Evolutionary conservation across 2,888 invertebrate genomes (phyloP).

Genomic region (Cephus nigrinus): DNA sequence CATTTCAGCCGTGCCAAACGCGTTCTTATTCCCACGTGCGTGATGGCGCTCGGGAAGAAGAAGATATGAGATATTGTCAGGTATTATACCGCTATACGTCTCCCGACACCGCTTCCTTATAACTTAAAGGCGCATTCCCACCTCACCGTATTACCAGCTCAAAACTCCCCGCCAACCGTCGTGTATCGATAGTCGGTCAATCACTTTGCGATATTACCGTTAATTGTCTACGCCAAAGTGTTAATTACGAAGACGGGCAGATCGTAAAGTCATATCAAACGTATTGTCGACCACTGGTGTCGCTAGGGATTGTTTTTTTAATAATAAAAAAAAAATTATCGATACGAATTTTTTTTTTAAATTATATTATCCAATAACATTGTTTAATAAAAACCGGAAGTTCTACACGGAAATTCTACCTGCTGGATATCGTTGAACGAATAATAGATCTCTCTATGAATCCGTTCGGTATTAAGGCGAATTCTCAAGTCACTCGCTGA

Average conservation of each 20-base stretch:
- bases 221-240: constrained; percentile 3
- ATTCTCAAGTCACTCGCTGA: background rate
- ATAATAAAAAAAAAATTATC: too few relatives aligned
- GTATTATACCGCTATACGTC: constrained; percentile 2
- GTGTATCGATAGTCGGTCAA: background rate
- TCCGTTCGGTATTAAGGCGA: background rate
- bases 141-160: background rate
- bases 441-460: background rate
- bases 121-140: background rate
- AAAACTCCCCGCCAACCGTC: background rate
- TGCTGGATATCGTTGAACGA: background rate
- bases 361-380: background rate
- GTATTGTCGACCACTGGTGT: background rate
- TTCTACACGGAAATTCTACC: background rate
- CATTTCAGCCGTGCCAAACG: background rate
- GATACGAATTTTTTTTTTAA: too few relatives aligned
- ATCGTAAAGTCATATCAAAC: background rate
- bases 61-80: constrained; percentile 1
- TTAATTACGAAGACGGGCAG: background rate
- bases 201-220: background rate
- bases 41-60: background rate
- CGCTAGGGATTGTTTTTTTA: background rate
- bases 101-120: background rate
- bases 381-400: background rate
- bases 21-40: background rate